Percentiles rank a stretch among this genome's conserved stretches.
These are phyloP conservation scores for Steatornis caripensis DNA, from an alignment of 2,113 vertebrate genomes.

Conservation along the genomic window DNA sequence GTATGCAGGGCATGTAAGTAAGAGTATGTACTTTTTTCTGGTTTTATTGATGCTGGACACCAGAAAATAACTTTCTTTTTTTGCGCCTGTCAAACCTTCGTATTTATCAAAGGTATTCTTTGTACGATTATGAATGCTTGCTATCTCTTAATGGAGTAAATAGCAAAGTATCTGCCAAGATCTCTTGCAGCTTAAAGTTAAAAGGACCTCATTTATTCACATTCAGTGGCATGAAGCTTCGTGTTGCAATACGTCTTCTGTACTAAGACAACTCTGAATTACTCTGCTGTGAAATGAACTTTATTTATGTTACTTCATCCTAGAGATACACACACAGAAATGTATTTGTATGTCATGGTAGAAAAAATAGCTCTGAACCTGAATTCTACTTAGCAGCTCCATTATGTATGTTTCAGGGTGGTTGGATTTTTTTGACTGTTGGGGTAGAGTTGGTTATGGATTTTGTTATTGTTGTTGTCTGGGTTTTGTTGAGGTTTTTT, in stretches of 20 bases:
- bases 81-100: not conserved
- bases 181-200: not conserved
- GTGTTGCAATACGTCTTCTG: not conserved
- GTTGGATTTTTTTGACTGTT: not conserved
- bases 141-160: not conserved
- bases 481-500: not conserved
- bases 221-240: not conserved
- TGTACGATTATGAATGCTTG: not conserved
- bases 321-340: not conserved
- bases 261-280: not conserved
- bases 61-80: not conserved
- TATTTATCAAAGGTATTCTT: not conserved
- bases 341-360: not conserved
- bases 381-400: not conserved
- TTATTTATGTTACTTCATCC: not conserved
- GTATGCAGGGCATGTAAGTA: slow-evolving; percentile 91
- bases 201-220: not conserved
- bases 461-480: not conserved
- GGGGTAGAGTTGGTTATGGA: not conserved
- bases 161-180: not conserved
- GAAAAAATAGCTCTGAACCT: not conserved
- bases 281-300: not conserved
- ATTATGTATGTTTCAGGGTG: not conserved
- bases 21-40: not conserved
- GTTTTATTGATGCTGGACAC: not conserved